Evolutionary conservation across 2,113 vertebrate genomes (phyloP), one percentile per base, ranked within the genome.

Genomic region (Chroicocephalus ridibundus): DNA sequence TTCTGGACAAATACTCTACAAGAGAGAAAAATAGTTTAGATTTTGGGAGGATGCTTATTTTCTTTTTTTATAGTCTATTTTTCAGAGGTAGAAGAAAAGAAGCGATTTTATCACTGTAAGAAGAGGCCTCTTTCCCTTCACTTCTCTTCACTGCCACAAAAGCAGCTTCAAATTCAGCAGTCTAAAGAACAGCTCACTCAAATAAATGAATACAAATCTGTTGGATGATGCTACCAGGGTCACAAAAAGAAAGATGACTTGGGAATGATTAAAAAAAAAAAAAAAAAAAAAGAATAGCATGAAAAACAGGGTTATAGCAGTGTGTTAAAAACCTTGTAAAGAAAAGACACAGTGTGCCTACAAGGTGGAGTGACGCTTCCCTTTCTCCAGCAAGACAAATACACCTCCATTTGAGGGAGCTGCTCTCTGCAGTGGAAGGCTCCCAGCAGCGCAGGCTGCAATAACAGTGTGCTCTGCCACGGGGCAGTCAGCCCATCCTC

Each of bases 331-430:
- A 38, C 4, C 18, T 79, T 12, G 18, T 20, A 60, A 78, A 82
- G 54, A n/a, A 60, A 80, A 58, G 29, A 52, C 26, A 49, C 1
- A 4, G 24, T 1, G 0, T 32, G 15, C 24, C 8, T 25, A 12
- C 5, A 32, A 91, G 27, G 22, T 17, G 42, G 40, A 72, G n/a
- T 1, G 4, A 49, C 24, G 19, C 15, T 16, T 90, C 49, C 38
- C 19, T 66, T 78, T 82, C 31, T 27, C 26, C 38, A 84, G 34
- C 10, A 40, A 69, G 57, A 34, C 13, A 78, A 69, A 76, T 9
- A 52, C 7, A 17, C 14, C 27, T 86, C 15, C 40, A 5, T 40
- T 16, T 18, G 38, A 91, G 58, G 32, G 25, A 91, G 46, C 14
- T 65, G 34, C 19, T 80, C 52, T 65, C 54, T 21, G 7, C 54